Evolutionary conservation across 2,113 vertebrate genomes (phyloP).

Genomic region (Tiliqua scincoides): DNA sequence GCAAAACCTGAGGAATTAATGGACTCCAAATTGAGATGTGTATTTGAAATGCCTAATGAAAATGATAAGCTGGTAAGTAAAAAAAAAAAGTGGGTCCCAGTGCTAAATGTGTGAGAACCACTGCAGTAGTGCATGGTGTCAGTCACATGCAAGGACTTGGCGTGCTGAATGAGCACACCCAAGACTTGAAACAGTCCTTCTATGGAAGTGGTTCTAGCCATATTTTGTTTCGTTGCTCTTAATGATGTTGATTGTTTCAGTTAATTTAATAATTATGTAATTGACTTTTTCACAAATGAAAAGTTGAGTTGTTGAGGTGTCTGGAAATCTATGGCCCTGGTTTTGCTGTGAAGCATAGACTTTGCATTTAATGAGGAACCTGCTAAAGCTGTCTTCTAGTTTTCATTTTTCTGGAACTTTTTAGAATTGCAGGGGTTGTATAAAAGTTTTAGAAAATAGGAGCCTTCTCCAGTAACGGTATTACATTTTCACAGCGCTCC

Average conservation of each 20-base stretch:
- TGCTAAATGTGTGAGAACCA: too few relatives aligned
- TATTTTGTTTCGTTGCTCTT: too few relatives aligned
- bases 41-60: slow-evolving; percentile 97
- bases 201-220: neutral
- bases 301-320: neutral
- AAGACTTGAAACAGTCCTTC: neutral
- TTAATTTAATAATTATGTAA: too few relatives aligned
- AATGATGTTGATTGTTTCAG: too few relatives aligned
- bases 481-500: neutral
- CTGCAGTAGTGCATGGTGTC: too few relatives aligned
- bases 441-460: neutral
- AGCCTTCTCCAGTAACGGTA: too few relatives aligned
- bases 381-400: neutral
- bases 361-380: neutral
- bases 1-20: slow-evolving; percentile 97
- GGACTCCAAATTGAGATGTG: slow-evolving; percentile 99
- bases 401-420: neutral
- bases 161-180: neutral
- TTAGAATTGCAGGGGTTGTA: neutral
- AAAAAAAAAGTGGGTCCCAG: slow-evolving; percentile 5
- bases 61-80: slow-evolving; percentile 96
- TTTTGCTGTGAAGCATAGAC: neutral
- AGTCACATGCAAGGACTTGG: neutral
- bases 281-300: neutral
- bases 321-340: neutral